Conservation (phyloP, 92 coral and sea anemone genomes). For the Virgularia gustaviana region DNA sequence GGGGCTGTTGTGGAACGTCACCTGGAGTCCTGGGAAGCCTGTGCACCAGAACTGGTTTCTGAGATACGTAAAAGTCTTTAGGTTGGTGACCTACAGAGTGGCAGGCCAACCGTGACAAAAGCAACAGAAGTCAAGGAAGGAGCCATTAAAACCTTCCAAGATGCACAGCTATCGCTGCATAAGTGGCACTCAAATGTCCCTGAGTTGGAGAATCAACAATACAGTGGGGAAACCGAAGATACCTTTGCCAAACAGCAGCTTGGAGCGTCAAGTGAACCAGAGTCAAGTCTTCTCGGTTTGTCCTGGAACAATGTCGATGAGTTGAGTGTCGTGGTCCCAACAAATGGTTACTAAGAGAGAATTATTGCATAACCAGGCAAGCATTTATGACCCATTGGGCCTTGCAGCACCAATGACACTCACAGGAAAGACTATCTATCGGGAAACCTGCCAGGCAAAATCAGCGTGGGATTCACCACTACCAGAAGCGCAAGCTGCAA, state of each 20-base stretch:
- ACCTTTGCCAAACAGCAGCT: not conserved
- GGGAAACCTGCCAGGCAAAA: too few species aligned
- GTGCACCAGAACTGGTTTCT: not conserved
- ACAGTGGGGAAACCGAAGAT: not conserved
- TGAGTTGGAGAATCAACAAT: not conserved
- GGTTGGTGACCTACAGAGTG: not conserved
- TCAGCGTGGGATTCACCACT: not conserved
- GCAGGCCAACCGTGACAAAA: too few species aligned
- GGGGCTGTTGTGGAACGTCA: not conserved
- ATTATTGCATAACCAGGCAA: not conserved
- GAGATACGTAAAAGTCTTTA: not conserved
- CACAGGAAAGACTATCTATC: too few species aligned
- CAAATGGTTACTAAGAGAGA: too few species aligned
- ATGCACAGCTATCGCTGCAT: not conserved
- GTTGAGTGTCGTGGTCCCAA: too few species aligned
- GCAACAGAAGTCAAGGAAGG: not conserved
- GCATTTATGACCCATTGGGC: not conserved
- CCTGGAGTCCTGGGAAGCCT: not conserved
- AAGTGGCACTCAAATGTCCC: not conserved
- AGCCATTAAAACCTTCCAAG: not conserved
- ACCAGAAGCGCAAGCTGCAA: not conserved
- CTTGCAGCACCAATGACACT: too few species aligned
- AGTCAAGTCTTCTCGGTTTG: too few species aligned
- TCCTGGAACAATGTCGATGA: too few species aligned
- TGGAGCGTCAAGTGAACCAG: not conserved